Base-by-base conservation (phyloP, 2,797 vertebrate species). In the Chanos chanos region DNA sequence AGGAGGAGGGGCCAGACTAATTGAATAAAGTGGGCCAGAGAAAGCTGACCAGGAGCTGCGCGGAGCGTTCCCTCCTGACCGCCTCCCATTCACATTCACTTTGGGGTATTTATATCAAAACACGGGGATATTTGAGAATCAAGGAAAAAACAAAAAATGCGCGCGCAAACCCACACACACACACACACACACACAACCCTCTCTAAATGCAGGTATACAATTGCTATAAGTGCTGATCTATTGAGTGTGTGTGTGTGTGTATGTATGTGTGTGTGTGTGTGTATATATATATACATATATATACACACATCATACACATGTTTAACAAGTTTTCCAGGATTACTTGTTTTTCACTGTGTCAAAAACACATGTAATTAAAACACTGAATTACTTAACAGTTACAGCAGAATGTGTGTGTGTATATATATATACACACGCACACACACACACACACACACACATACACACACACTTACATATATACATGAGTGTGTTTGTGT, bases 1-100 rank as follows among this genome's bases (percentile, higher is more conserved):
- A 76, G 83, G 87, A 85, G 86, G 85, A 91, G 86, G 93, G 93
- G 90, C 87, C 86, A 71, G 65, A 69, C 79, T 89, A 86, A 89
- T 87, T 89, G 84, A 89, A 86, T 86, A 86, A 81, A 81, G 74
- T 72, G 77, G 72, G 54, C 53, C 73, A 73, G 68, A 53, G 72
- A 78, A 74, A 78, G 77, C 77, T 72, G 80, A 75, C 77, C 77
- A 77, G 78, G 39, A 71, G 78, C 41, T 68, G 69, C 61, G 69
- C 75, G 66, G 59, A 72, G 61, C 54, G 71, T 64, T 72, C 37
- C 53, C 30, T 58, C 55, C 34, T 39, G 59, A 13, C 56, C 21
- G 66, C 58, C 71, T 66, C 8, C 40, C 52, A 43, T 27, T 33
- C 12, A 44, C 45, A 62, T 62, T 50, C 55, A 64, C 88, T 90